Percentiles rank a stretch among this genome's conserved stretches.
Evolutionary conservation across 2,113 vertebrate species (phyloP).

Genomic region (Toxotes jaculatrix): DNA sequence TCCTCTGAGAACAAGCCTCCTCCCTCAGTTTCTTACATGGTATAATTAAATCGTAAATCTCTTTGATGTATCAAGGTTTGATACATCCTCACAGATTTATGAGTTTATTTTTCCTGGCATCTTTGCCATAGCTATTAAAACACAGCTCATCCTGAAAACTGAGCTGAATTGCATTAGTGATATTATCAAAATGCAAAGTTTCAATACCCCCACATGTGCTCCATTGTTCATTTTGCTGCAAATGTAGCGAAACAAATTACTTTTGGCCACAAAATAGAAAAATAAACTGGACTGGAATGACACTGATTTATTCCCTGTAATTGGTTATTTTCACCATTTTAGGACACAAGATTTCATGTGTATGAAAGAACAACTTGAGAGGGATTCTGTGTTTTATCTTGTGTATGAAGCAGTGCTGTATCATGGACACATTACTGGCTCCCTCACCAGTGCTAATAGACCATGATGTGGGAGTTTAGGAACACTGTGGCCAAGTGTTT

Average conservation of each 20-base stretch:
- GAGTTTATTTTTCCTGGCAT: conserved; percentile 53
- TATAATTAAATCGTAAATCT: conserved; percentile 73
- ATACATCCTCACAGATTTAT: conserved; percentile 56
- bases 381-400: conserved; percentile 44
- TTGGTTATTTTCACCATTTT: conserved; percentile 33
- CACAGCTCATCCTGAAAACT: conserved; percentile 29
- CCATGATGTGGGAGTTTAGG: conserved; percentile 57
- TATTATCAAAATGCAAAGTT: conserved; percentile 30
- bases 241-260: conserved; percentile 54
- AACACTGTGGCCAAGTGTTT: conserved; percentile 50
- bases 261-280: conserved; percentile 17
- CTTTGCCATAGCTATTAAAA: conserved; percentile 48
- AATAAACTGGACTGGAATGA: conserved; percentile 2
- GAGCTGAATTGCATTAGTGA: conserved; percentile 28
- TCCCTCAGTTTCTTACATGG: conserved; percentile 48
- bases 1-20: conserved; percentile 57
- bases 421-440: conserved; percentile 48
- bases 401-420: conserved; percentile 43
- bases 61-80: conserved; percentile 69
- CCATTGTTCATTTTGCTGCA: conserved; percentile 10
- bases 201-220: background rate
- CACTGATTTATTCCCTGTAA: background rate
- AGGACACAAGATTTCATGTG: conserved; percentile 26
- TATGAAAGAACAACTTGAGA: conserved; percentile 21
- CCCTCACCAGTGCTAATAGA: conserved; percentile 54